Evolutionary conservation across 2,797 vertebrate species (phyloP).

Genomic region (Cyclura pinguis): DNA sequence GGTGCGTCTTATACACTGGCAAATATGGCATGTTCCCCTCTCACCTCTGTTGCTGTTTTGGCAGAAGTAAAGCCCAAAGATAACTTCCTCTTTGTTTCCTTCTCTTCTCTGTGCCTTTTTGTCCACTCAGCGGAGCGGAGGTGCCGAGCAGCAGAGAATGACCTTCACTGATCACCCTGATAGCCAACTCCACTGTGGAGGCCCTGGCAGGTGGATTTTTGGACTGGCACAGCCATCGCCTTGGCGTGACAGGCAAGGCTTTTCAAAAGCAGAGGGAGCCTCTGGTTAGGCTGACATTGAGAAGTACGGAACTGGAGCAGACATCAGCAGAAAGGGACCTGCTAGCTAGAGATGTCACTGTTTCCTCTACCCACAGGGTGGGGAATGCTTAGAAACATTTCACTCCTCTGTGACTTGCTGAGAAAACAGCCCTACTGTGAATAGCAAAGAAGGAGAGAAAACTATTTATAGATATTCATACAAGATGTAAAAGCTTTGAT

Average conservation of each 20-base stretch:
- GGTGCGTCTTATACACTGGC: too few relatives aligned
- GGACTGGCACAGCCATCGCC: slow-evolving; percentile 26
- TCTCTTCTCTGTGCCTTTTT: not conserved
- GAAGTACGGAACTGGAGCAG: slow-evolving; percentile 16
- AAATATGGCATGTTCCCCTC: slow-evolving; percentile 80
- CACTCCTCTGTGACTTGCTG: slow-evolving; percentile 37
- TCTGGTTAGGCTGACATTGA: slow-evolving; percentile 12
- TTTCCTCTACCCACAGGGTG: slow-evolving; percentile 27
- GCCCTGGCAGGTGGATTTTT: slow-evolving; percentile 22
- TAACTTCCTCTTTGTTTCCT: slow-evolving; percentile 68
- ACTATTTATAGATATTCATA: slow-evolving; percentile 55
- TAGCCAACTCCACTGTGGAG: slow-evolving; percentile 32
- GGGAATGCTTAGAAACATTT: slow-evolving; percentile 29
- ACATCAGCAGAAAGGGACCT: not conserved
- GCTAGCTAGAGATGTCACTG: slow-evolving; percentile 3
- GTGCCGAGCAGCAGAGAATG: slow-evolving; percentile 69
- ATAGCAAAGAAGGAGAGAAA: slow-evolving; percentile 60
- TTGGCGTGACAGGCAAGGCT: rapidly evolving
- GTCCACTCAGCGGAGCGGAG: slow-evolving; percentile 69
- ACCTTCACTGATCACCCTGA: slow-evolving; percentile 65
- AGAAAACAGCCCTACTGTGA: slow-evolving; percentile 53
- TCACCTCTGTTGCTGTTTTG: slow-evolving; percentile 85
- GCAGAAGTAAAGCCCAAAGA: slow-evolving; percentile 57
- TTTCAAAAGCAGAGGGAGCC: slow-evolving; percentile 37
- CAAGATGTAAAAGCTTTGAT: slow-evolving; percentile 58